Base-by-base conservation (phyloP, 2,797 vertebrate genomes). In the Mus caroli region DNA sequence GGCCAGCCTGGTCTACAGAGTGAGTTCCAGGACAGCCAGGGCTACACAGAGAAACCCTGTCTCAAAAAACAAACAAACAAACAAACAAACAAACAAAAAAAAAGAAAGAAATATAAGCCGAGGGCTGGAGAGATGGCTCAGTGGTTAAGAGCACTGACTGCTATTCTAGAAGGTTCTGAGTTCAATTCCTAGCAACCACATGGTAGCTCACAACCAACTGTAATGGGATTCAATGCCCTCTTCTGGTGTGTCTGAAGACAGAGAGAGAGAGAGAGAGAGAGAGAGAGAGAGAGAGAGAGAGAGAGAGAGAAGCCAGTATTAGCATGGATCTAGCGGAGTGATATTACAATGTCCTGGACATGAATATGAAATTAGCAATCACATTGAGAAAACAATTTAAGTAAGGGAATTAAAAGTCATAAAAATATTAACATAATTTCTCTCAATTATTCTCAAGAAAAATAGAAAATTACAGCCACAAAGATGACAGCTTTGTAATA, bases 381-480 rank as follows among this genome's bases (percentile, higher is more conserved):
- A 40, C 60, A 54, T 84, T 95, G 52, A 92, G 50, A 46, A 79
- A 85, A 62, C 73, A 89, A 54, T n/a, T 77, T 69, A 71, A 31
- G 46, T 26, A 89, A 71, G 28, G 20, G 28, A 78, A 60, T 71
- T 85, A 58, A 78, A 90, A 77, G 22, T 90, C 79, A 78, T 40
- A 88, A 88, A 62, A 85, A 26, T 77, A 15, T 50, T 88, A 20
- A 19, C 50, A 54, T 52, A 52, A 77, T 78, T 84, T 89, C 60
- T 78, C 84, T 73, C 40, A 85, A n/a, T n/a, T 92, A 69, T 43
- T 14, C 28, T 40, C 46, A 78, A 28, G 31, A 76, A 50, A 77
- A 60, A 52, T 52, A 60, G 26, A 69, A 37, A 78, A 78, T 14
- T 40, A 67, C 31, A 78, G 69, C 77, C 82, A 67, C 20, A 20